phyloP scores from a whole-genome alignment of 2,888 invertebrate species.

The Colostygia pectinataria region DNA sequence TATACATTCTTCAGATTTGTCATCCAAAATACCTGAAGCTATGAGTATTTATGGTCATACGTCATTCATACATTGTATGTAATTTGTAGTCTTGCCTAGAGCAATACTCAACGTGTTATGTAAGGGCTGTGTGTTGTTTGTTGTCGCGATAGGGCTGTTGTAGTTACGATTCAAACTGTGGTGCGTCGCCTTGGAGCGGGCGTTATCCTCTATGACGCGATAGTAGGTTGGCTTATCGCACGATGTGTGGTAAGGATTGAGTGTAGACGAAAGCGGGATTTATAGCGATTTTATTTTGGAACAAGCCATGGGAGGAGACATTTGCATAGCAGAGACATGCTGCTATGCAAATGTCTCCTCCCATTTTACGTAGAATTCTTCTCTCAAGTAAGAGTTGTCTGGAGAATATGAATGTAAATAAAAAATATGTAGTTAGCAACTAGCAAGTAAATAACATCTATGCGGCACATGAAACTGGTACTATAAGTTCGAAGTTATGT shows the following conservation, averaged over 20 bases:
- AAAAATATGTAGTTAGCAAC: too few species aligned
- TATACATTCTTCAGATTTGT: not conserved
- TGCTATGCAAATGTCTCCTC: too few species aligned
- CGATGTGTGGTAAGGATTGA: slow-evolving; percentile 29
- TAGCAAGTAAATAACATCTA: too few species aligned
- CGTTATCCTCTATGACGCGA: slow-evolving; percentile 68
- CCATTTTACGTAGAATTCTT: too few species aligned
- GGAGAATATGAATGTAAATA: too few species aligned
- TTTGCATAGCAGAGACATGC: too few species aligned
- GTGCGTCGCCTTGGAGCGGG: slow-evolving; percentile 62
- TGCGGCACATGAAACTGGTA: too few species aligned
- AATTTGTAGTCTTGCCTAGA: slow-evolving; percentile 45
- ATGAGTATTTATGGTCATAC: not conserved
- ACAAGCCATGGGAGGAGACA: too few species aligned
- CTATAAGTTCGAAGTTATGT: too few species aligned
- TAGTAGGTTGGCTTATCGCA: slow-evolving; percentile 57
- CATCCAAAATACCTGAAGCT: slow-evolving; percentile 5
- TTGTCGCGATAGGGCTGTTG: slow-evolving; percentile 48
- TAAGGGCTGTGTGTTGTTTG: slow-evolving; percentile 58
- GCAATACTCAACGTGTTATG: slow-evolving; percentile 53
- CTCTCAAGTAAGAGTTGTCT: too few species aligned
- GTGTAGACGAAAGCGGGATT: slow-evolving; percentile 12
- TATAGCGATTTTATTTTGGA: not conserved
- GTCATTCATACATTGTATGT: slow-evolving; percentile 28
- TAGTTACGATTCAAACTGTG: slow-evolving; percentile 12